phyloP scores from a whole-genome alignment of 35 echinoderm and acorn worm genomes.

The Hemicentrotus pulcherrimus region DNA sequence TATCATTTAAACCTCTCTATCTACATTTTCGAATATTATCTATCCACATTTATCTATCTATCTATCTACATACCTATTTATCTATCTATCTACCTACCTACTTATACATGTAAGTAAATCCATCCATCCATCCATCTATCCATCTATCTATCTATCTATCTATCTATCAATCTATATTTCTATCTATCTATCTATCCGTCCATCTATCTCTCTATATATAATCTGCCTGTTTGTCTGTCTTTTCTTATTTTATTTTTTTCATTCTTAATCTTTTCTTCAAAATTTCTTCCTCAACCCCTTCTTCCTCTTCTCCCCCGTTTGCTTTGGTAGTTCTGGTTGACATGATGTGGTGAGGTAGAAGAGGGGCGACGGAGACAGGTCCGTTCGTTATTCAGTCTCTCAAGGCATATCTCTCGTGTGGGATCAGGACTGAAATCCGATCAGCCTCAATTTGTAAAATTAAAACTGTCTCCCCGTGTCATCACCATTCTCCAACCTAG shows the following conservation, averaged over 20 bases:
- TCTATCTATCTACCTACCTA: no score
- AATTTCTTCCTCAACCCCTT: background rate
- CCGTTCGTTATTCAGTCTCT: constrained; percentile 23
- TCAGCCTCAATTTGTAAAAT: constrained; percentile 53
- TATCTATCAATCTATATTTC: background rate
- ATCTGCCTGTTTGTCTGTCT: no score
- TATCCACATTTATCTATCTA: no score
- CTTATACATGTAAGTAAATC: no score
- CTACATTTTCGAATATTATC: no score
- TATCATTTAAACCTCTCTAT: no score
- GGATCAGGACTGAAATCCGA: constrained; percentile 39
- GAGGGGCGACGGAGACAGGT: background rate
- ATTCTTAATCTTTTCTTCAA: background rate
- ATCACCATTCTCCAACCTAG: constrained; percentile 46
- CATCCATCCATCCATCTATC: background rate
- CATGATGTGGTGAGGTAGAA: background rate
- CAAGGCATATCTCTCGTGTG: constrained; percentile 8
- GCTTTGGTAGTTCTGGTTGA: constrained; percentile 12
- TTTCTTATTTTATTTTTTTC: no score
- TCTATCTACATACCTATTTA: no score
- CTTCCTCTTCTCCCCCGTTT: background rate
- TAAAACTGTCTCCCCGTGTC: constrained; percentile 51
- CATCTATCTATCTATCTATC: background rate
- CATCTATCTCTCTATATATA: no score
- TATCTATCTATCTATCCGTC: background rate